Percentiles rank a stretch among this genome's conserved stretches.
Conservation (phyloP, 2,888 invertebrate species). For the Conops quadrifasciatus region DNA sequence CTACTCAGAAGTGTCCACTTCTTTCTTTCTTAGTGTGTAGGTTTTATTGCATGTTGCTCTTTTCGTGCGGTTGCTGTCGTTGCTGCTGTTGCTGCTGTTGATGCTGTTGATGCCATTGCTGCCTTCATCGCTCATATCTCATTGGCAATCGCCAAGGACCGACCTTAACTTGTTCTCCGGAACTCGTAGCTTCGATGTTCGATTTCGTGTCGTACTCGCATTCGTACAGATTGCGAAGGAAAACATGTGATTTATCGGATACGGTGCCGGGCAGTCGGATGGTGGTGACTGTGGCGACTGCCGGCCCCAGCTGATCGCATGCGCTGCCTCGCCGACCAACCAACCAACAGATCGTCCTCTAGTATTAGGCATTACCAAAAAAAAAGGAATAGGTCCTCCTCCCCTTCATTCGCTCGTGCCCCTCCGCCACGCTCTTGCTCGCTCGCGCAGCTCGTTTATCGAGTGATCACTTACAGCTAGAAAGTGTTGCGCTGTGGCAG, state of each 20-base stretch:
- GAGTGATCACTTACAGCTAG: constrained; percentile 24
- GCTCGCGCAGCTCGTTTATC: constrained; percentile 11
- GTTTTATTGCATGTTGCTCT: background rate
- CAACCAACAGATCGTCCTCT: constrained; percentile 2
- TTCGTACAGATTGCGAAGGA: constrained; percentile 34
- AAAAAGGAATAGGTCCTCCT: background rate
- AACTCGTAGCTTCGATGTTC: constrained; percentile 29
- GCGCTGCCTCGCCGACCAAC: background rate
- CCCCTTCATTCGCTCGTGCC: too few relatives aligned
- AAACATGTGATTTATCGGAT: constrained; percentile 40
- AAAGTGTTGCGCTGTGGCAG: constrained; percentile 25
- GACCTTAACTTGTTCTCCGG: background rate
- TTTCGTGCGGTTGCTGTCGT: background rate
- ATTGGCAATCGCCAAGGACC: constrained; percentile 12
- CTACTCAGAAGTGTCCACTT: background rate
- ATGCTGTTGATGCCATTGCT: constrained; percentile 4
- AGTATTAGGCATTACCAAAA: background rate
- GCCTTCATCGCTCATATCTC: background rate
- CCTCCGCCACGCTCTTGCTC: too few relatives aligned
- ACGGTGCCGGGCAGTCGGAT: constrained; percentile 1
- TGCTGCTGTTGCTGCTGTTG: constrained; percentile 4
- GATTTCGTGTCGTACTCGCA: constrained; percentile 35
- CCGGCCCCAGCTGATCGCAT: constrained; percentile 18
- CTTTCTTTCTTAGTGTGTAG: background rate
- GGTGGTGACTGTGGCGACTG: background rate